phyloP scores from a whole-genome alignment of 2,888 invertebrate genomes.

The Sussaba pulchella region DNA sequence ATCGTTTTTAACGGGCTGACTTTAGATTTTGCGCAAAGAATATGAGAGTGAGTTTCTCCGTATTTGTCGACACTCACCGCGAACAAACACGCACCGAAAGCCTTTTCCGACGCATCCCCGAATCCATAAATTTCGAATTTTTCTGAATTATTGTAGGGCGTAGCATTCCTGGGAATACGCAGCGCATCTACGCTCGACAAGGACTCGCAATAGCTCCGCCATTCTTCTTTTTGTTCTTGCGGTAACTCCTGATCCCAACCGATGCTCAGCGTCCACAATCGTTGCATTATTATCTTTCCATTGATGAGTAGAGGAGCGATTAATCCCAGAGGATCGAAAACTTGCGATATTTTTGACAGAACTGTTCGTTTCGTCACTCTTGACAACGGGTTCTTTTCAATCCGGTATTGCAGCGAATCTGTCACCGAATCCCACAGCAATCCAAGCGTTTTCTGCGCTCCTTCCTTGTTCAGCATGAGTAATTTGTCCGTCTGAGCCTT shows the following conservation, averaged over 20 bases:
- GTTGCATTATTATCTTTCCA: slow-evolving; percentile 64
- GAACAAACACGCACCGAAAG: slow-evolving; percentile 71
- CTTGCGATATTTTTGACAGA: slow-evolving; percentile 57
- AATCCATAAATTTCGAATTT: slow-evolving; percentile 62
- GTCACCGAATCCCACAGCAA: slow-evolving; percentile 60
- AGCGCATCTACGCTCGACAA: slow-evolving; percentile 36
- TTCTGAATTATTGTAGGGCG: too few relatives aligned
- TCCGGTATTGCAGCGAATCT: slow-evolving; percentile 57
- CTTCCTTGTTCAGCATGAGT: slow-evolving; percentile 54
- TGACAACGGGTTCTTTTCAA: too few relatives aligned
- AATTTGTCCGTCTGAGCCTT: slow-evolving; percentile 28
- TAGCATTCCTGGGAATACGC: slow-evolving; percentile 46
- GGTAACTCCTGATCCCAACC: slow-evolving; percentile 54
- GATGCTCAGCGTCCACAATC: slow-evolving; percentile 35
- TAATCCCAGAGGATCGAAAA: slow-evolving; percentile 65
- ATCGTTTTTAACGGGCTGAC: slow-evolving; percentile 61
- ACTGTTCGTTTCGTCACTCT: slow-evolving; percentile 47
- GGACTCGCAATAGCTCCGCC: slow-evolving; percentile 41
- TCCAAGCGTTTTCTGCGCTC: slow-evolving; percentile 59
- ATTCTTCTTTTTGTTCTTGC: neutral
- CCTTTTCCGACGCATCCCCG: slow-evolving; percentile 67
- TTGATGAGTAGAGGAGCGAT: slow-evolving; percentile 57
- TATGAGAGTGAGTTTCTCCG: neutral
- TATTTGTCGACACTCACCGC: slow-evolving; percentile 14
- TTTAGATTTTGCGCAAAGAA: slow-evolving; percentile 26